Percentiles rank a stretch among this genome's conserved stretches.
These are phyloP conservation scores for Mungos mungo DNA, from an alignment of 2,113 vertebrate species.

Conservation along the genomic window DNA sequence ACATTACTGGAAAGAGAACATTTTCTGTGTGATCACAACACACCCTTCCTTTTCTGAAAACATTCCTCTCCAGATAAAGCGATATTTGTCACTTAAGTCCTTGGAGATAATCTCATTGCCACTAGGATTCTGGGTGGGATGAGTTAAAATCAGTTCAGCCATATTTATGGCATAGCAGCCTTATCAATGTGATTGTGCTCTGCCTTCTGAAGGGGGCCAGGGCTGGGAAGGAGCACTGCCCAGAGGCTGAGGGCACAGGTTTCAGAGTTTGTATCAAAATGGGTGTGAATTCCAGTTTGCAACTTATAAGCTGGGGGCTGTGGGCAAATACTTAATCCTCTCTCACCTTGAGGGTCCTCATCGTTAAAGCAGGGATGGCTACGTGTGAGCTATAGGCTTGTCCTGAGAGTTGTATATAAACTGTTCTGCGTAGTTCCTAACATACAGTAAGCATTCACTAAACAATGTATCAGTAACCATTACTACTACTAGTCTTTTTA, in stretches of 20 bases:
- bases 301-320: not conserved
- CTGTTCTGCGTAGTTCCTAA: not conserved
- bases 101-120: not conserved
- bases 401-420: not conserved
- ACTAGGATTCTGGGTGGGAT: not conserved
- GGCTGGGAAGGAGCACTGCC: not conserved
- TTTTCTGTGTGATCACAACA: not conserved
- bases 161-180: not conserved
- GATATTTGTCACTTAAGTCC: not conserved
- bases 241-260: not conserved
- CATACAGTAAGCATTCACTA: not conserved
- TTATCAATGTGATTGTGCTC: not conserved
- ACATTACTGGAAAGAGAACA: not conserved
- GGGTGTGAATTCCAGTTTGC: not conserved
- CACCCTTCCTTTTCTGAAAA: not conserved
- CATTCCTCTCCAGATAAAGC: not conserved
- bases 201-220: fast-evolving
- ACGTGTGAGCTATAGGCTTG: not conserved
- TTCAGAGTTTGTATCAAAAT: not conserved
- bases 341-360: not conserved
- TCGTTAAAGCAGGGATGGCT: not conserved
- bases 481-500: not conserved
- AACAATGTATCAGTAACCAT: not conserved
- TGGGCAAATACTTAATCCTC: not conserved
- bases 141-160: not conserved